Evolutionary conservation across 2,888 invertebrate genomes (phyloP), one percentile per base, ranked within the genome.

Genomic region (Eilema depressum): DNA sequence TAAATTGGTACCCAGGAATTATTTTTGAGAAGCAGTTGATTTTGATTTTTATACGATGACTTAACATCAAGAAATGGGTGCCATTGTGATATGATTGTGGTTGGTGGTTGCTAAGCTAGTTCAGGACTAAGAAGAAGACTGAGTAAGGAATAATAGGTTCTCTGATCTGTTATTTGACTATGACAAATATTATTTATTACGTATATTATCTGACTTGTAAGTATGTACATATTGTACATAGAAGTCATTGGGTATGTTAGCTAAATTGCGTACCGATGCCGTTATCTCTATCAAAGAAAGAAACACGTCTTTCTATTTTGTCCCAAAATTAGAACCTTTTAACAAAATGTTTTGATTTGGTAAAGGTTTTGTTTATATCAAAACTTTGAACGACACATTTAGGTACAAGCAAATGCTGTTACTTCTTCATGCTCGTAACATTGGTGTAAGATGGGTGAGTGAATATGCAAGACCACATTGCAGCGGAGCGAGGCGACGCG

Each of bases 321-420:
- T 33, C 1, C 1, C 12, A 12, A 37, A 53, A 53, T n/a, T 53
- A n/a, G n/a, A 53, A 53, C 53, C 53, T 53, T 53, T n/a, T n/a
- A n/a, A n/a, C n/a, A n/a, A n/a, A 53, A 20, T 47, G 20, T 47
- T 17, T 47, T 47, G 26, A 25, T 14, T 59, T 59, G 26, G 26
- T 14, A 25, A 26, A 3, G 17, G 3, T 59, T 25, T 59, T 28
- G 59, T 25, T 26, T 25, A 17, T 28, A 26, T 26, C 23, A 26
- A 14, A 25, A 57, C 3, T 57, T 59, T 25, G 26, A 25, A 59
- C n/a, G 30, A 65, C 53, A 66, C 60, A 66, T 28, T 60, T 28
- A n/a, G n/a, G n/a, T n/a, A 78, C 57, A 81, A 80, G 77, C 78
- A 41, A 76, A 78, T 84, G 84, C 83, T 77, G 82, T 85, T 83